These are phyloP conservation scores for Prinia subflava DNA, from an alignment of 2,113 vertebrate genomes.

Conservation along the genomic window DNA sequence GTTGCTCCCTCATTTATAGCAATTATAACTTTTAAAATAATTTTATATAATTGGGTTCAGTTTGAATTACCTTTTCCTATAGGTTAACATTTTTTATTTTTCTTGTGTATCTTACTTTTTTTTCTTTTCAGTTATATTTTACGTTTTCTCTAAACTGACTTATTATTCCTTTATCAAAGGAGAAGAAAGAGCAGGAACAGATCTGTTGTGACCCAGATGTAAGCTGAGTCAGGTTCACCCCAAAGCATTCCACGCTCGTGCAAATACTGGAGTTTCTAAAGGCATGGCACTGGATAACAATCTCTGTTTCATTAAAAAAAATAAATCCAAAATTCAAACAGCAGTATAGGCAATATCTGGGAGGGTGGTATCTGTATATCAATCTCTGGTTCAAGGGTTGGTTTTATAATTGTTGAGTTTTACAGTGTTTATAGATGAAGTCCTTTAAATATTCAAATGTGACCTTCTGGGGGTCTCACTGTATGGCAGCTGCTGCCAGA, in stretches of 20 bases:
- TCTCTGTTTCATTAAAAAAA: background rate
- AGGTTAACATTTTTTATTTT: background rate
- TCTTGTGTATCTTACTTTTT: background rate
- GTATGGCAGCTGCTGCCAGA: background rate
- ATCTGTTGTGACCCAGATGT: background rate
- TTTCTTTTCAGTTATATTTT: background rate
- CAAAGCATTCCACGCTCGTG: background rate
- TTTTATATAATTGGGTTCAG: constrained; percentile 47
- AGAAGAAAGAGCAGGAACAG: background rate
- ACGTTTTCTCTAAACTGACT: background rate
- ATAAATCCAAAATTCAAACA: background rate
- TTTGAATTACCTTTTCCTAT: constrained; percentile 2
- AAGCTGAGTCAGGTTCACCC: background rate
- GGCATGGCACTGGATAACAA: background rate
- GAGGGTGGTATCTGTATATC: background rate
- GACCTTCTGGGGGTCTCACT: background rate
- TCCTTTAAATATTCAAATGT: background rate
- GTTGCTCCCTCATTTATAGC: constrained; percentile 61
- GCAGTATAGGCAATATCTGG: background rate
- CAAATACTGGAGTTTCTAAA: background rate
- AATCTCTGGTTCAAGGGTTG: background rate
- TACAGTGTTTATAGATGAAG: background rate
- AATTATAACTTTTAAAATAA: constrained; percentile 70
- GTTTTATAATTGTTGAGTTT: background rate
- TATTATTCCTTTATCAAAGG: background rate